Conservation (phyloP, 2,888 invertebrate genomes). For the Leucozona laternaria region DNA sequence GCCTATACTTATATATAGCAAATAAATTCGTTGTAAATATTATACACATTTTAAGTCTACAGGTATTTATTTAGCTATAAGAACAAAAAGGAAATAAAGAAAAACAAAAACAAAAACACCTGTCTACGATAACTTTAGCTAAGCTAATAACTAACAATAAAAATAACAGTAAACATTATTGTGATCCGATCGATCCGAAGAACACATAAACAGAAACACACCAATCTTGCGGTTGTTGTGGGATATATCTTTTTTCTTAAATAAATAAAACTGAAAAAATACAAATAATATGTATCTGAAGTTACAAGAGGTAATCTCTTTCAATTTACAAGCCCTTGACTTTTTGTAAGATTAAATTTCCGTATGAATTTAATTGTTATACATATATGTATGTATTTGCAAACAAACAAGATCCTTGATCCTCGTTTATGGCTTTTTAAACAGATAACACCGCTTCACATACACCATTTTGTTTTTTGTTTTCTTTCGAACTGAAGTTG, state of each 20-base stretch:
- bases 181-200: slow-evolving; percentile 15
- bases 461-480: background rate
- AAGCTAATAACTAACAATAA: slow-evolving; percentile 49
- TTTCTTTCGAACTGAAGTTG: background rate
- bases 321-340: slow-evolving; percentile 61
- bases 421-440: slow-evolving; percentile 4
- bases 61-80: slow-evolving; percentile 42
- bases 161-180: slow-evolving; percentile 53
- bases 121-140: slow-evolving; percentile 33
- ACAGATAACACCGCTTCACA: slow-evolving; percentile 24
- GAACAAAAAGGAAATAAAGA: slow-evolving; percentile 24
- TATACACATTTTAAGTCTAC: slow-evolving; percentile 8
- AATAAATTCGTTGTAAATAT: slow-evolving; percentile 26
- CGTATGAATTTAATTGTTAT: slow-evolving; percentile 1
- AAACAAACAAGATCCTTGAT: slow-evolving; percentile 38
- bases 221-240: background rate
- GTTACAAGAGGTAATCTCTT: slow-evolving; percentile 57
- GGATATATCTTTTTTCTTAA: background rate
- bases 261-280: slow-evolving; percentile 8
- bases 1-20: too few relatives aligned
- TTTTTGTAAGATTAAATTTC: slow-evolving; percentile 32
- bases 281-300: slow-evolving; percentile 18
- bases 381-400: slow-evolving; percentile 11
- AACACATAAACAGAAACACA: slow-evolving; percentile 21
- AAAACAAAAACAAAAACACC: slow-evolving; percentile 25